These are phyloP conservation scores for Sminthurides aquaticus DNA, from an alignment of 2,888 invertebrate genomes.

Conservation along the genomic window DNA sequence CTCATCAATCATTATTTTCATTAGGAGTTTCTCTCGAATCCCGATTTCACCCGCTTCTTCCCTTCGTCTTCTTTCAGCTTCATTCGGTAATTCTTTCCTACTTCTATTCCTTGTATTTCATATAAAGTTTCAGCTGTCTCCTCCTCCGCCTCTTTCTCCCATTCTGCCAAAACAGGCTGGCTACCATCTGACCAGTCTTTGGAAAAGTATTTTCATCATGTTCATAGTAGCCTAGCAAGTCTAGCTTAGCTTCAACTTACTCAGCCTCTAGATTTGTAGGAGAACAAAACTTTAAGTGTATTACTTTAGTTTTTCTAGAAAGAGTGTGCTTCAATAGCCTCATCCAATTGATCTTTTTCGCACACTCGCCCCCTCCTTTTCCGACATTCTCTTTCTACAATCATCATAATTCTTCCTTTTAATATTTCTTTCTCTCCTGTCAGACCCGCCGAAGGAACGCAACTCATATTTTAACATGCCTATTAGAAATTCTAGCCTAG, in stretches of 20 bases:
- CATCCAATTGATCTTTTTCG: not conserved
- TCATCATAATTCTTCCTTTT: not conserved
- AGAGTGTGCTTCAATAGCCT: conserved; percentile 1
- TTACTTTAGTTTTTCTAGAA: not conserved
- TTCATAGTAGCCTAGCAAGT: too few species aligned
- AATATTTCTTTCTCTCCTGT: not conserved
- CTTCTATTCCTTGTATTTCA: not conserved
- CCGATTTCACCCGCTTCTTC: not conserved
- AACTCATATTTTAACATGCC: too few species aligned
- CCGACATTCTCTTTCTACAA: not conserved
- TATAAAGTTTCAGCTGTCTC: too few species aligned
- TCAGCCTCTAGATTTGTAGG: too few species aligned
- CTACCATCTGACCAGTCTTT: too few species aligned
- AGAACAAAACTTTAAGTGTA: too few species aligned
- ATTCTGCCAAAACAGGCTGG: too few species aligned
- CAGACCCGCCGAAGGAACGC: not conserved
- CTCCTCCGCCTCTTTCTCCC: too few species aligned
- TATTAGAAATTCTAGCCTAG: too few species aligned
- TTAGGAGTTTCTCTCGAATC: not conserved
- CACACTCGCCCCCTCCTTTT: not conserved
- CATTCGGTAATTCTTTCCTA: not conserved
- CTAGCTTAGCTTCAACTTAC: too few species aligned
- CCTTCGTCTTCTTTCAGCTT: conserved; percentile 1
- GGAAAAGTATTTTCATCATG: too few species aligned
- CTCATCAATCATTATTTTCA: conserved; percentile 20